Evolutionary conservation across 2,113 vertebrate genomes (phyloP).

Genomic region (Mormoops blainvillei): DNA sequence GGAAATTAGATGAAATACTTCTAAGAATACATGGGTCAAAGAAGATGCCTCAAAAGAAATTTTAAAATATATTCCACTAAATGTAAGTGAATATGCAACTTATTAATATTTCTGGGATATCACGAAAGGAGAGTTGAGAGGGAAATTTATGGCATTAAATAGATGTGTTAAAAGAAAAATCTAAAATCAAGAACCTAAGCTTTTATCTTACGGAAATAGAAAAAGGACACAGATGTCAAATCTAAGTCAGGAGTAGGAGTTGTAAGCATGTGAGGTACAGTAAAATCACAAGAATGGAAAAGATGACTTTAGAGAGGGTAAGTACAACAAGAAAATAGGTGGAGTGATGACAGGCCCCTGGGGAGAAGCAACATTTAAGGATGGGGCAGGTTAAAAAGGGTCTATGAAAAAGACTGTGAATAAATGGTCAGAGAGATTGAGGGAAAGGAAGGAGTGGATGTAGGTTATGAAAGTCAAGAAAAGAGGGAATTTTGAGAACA

Average conservation of each 20-base stretch:
- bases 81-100: not conserved
- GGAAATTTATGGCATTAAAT: not conserved
- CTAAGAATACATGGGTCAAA: not conserved
- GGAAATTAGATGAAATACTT: not conserved
- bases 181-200: not conserved
- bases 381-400: not conserved
- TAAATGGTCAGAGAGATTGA: not conserved
- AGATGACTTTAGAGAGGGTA: not conserved
- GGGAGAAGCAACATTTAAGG: not conserved
- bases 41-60: not conserved
- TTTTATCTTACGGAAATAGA: not conserved
- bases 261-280: not conserved
- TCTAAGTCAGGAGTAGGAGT: not conserved
- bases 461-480: not conserved
- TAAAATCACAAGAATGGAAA: not conserved
- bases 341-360: no score
- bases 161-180: not conserved
- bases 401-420: not conserved
- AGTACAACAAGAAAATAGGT: not conserved
- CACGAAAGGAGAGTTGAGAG: not conserved
- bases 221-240: not conserved
- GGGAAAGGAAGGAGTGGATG: not conserved
- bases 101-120: not conserved
- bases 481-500: not conserved
- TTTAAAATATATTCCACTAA: not conserved